Evolutionary conservation across 2,888 invertebrate genomes (phyloP), one percentile per base, ranked within the genome.

Genomic region (Meandrusa payeni): DNA sequence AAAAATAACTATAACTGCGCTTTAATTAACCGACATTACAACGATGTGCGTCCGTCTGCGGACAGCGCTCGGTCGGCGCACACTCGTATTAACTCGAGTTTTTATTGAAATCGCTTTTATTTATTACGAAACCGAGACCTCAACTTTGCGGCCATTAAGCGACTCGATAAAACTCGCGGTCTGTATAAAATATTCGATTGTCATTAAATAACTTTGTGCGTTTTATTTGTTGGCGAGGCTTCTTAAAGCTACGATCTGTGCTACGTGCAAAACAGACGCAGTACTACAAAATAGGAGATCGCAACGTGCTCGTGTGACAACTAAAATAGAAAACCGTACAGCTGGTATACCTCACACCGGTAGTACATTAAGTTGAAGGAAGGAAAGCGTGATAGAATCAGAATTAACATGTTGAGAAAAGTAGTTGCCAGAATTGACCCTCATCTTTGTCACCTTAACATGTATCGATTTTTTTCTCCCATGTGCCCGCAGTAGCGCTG

Each of bases 61-160:
- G 2, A 15, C 15, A 2, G 15, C 24, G 29, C 22, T 12, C 15
- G 15, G 17, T 17, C 39, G 31, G 23, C 5, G 7, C 17, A 19
- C 22, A 27, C 9, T 38, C n/a, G n/a, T n/a, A n/a, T n/a, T 7
- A 10, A 17, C 27, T 2, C 7, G 6, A 10, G 20, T 27, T 26
- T 44, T 38, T 39, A 38, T 44, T 33, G 27, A 24, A 44, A 38
- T 44, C 44, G 44, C 38, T 44, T 44, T 38, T 44, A 44, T 44
- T 44, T 37, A 43, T 32, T 43, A 32, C 32, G 17, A 33, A 15
- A 9, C 15, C 38, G 36, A 37, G 38, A 32, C 32, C 20, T 41
- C 41, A 33, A 41, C 34, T 34, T 20, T 33, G 33, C 27, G 37
- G 22, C 32, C 33, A 44, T 44, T 44, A 38, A 32, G 31, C 24